Conservation (phyloP, 2,113 vertebrate species). For the Fukomys damarensis region DNA sequence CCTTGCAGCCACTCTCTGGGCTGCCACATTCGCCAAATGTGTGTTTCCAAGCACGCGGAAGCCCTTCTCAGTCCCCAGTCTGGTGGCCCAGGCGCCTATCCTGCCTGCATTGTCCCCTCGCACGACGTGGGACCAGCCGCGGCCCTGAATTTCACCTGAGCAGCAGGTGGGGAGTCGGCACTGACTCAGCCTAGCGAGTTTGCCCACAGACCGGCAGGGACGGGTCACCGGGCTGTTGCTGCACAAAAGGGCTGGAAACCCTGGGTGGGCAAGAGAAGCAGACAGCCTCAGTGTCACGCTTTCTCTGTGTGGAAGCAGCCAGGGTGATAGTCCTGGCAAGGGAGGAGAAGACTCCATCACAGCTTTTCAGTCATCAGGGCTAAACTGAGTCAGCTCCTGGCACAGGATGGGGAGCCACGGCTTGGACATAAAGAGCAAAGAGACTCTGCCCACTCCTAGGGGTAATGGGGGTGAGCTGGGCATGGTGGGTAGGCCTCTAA, state of each 20-base stretch:
- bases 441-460: accelerated
- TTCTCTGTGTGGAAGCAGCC: neutral
- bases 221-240: neutral
- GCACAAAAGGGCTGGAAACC: neutral
- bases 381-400: neutral
- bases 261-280: neutral
- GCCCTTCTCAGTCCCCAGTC: neutral
- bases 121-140: neutral
- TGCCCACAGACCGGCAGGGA: neutral
- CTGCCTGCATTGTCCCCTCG: accelerated
- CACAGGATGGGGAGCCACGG: neutral
- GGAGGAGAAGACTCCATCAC: neutral
- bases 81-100: neutral
- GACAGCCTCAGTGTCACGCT: neutral
- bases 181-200: neutral
- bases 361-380: neutral
- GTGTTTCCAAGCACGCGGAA: neutral
- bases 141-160: neutral
- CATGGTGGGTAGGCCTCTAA: neutral
- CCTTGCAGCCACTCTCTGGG: accelerated
- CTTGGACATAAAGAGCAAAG: neutral
- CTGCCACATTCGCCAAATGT: accelerated
- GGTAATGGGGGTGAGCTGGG: neutral
- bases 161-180: neutral
- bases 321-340: neutral